Base-by-base conservation (phyloP, 2,888 invertebrate species). In the Bimastos eiseni region DNA sequence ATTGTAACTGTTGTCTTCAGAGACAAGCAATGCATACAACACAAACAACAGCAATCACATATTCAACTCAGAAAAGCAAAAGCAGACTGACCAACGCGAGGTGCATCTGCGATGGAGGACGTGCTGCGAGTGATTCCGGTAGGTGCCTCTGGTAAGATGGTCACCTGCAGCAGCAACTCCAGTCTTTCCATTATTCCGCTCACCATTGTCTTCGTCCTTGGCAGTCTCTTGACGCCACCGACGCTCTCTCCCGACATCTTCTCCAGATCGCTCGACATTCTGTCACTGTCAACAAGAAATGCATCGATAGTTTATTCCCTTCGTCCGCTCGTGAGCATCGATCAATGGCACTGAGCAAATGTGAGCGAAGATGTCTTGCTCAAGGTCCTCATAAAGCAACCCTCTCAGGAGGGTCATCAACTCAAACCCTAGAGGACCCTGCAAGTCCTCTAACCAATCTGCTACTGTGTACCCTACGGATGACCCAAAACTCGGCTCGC, bases 161-260 rank as follows among this genome's bases (percentile, higher is more conserved):
- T 94, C 21, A 94, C 94, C 90, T 94, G 94, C 70, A 94, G 93
- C 49, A 94, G 92, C 30, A 94, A 93, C 89, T 94, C 93, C 38
- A 94, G 93, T 34, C 94, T 91, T 13, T 94, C 93, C 88, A 94
- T 90, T 83, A 94, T 93, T 1, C 94, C 94, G 33, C 93, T 91
- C 36, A 94, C 94, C 49, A 94, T 92, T 30, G 94, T 93, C 41
- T 92, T 92, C 1, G 94, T 94, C 90, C 93, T 92, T 33, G 90
- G 83, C 92, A 94, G 92, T 8, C 36, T 86, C 37, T 86, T 86
- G 36, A 34, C 86, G 15, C 37, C 17, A 19, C 24, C 86, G 19
- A 84, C 84, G 17, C 17, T 86, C 33, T 86, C 86, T 34, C 24
- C 86, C 86, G 21, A 33, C 37, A 37, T 37, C 86, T 37, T 86